A percentile compares a stretch with the other conserved stretches of the same genome.
Conservation (phyloP, 2,888 invertebrate species). For the Tenthredo notha region DNA sequence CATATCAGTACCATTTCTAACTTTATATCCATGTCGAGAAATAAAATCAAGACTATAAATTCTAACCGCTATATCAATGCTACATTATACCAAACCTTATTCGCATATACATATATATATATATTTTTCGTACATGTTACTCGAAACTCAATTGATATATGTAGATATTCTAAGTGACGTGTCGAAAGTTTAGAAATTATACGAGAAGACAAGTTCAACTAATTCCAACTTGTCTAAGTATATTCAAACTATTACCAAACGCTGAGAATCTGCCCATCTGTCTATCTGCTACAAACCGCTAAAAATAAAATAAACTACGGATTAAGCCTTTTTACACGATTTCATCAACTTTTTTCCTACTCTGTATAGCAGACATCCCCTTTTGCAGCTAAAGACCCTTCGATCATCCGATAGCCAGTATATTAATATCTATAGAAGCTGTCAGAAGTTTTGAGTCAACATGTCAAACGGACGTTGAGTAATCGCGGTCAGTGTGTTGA, state of each 20-base stretch:
- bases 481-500: background rate
- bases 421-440: background rate
- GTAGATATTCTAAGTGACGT: background rate
- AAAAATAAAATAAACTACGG: background rate
- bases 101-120: background rate
- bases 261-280: background rate
- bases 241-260: background rate
- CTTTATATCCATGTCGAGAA: background rate
- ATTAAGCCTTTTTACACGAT: background rate
- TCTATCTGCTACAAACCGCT: no score
- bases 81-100: background rate
- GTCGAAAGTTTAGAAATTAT: background rate
- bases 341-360: background rate
- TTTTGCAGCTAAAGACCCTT: background rate
- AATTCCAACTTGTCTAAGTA: background rate
- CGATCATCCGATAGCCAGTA: background rate
- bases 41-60: constrained; percentile 35
- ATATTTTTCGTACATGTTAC: background rate
- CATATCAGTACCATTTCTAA: constrained; percentile 18
- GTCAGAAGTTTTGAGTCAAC: background rate
- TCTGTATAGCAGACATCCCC: background rate
- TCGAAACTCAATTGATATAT: background rate
- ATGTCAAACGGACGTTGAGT: background rate
- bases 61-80: constrained; percentile 5
- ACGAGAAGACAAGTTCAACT: background rate